Evolutionary conservation across 2,797 vertebrate genomes (phyloP).

Genomic region (Sebastes cheni): DNA sequence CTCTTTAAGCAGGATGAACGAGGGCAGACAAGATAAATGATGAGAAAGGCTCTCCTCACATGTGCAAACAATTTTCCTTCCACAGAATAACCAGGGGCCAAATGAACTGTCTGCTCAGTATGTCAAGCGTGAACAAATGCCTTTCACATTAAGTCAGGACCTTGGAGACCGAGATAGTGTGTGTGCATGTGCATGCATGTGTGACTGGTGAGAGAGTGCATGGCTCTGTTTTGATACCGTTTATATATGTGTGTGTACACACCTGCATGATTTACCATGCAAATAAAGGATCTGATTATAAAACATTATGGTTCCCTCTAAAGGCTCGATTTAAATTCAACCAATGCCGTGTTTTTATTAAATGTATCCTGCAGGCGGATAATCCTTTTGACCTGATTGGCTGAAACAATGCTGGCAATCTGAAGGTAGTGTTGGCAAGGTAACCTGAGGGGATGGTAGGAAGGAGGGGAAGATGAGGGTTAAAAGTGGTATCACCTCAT

Average conservation of each 20-base stretch:
- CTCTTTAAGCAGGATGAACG: conserved; percentile 43
- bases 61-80: conserved; percentile 72
- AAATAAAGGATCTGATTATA: conserved; percentile 59
- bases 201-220: not conserved
- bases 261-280: conserved; percentile 44
- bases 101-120: conserved; percentile 65
- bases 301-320: conserved; percentile 42
- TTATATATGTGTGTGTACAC: conserved; percentile 16
- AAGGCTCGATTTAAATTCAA: conserved; percentile 69
- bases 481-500: conserved; percentile 3
- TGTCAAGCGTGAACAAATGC: conserved; percentile 71
- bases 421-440: conserved; percentile 14
- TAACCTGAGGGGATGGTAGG: conserved; percentile 4
- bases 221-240: conserved; percentile 7
- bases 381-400: conserved; percentile 51
- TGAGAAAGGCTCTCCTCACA: conserved; percentile 56
- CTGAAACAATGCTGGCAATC: conserved; percentile 28
- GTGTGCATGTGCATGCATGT: conserved; percentile 17
- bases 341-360: conserved; percentile 55
- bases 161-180: conserved; percentile 24
- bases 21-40: conserved; percentile 63
- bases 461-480: not conserved
- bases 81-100: conserved; percentile 49
- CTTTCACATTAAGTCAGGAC: conserved; percentile 67
- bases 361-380: conserved; percentile 40